Conservation (phyloP, 2,888 invertebrate genomes). For the Nysson spinosus region DNA sequence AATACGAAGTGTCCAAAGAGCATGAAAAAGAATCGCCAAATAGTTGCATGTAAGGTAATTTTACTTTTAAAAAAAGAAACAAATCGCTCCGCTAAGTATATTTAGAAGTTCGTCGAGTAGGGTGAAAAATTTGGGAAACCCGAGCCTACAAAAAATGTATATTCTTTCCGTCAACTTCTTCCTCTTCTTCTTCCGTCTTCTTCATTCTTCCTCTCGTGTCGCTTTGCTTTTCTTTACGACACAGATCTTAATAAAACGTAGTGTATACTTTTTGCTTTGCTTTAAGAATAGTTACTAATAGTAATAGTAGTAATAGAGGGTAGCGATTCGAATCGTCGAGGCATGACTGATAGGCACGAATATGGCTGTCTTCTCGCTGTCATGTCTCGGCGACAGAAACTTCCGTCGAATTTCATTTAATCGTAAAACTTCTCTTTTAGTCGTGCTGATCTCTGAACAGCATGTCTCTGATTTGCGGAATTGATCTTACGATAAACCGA, state of each 20-base stretch:
- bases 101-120: conserved; percentile 50
- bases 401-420: conserved; percentile 17
- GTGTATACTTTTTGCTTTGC: conserved; percentile 10
- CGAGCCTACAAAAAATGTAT: conserved; percentile 24
- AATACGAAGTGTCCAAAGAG: not conserved
- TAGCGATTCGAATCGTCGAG: conserved; percentile 37
- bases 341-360: conserved; percentile 45
- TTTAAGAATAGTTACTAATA: conserved; percentile 26
- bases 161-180: too few species aligned
- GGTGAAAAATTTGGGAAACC: conserved; percentile 38
- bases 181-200: too few species aligned
- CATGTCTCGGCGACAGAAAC: conserved; percentile 36
- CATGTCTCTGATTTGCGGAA: conserved; percentile 21
- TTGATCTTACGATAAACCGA: conserved; percentile 35
- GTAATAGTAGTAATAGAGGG: conserved; percentile 19
- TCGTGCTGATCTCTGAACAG: conserved; percentile 33
- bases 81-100: conserved; percentile 48
- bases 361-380: conserved; percentile 41
- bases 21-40: not conserved
- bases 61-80: conserved; percentile 41
- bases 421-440: conserved; percentile 31
- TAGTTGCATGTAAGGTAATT: conserved; percentile 6
- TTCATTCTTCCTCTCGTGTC: too few species aligned
- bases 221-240: too few species aligned
- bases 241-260: too few species aligned